Percentiles rank a stretch among this genome's conserved stretches.
Conservation (phyloP, 2,888 invertebrate genomes). For the Pristionchus fissidentatus region DNA sequence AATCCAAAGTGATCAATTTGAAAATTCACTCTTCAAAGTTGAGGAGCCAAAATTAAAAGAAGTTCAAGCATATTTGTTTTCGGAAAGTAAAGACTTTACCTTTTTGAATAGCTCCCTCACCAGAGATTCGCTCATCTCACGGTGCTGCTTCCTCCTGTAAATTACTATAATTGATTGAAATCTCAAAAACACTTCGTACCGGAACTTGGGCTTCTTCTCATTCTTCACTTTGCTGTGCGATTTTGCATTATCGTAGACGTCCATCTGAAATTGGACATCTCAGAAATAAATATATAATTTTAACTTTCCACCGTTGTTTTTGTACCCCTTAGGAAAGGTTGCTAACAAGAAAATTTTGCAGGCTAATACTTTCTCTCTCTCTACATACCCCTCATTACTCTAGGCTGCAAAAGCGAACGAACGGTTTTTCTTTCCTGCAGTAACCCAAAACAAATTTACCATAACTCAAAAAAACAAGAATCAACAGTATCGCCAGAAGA, state of each 20-base stretch:
- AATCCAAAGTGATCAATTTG: neutral
- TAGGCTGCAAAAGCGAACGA: no score
- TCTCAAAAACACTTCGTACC: neutral
- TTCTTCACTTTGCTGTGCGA: constrained; percentile 59
- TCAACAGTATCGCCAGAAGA: no score
- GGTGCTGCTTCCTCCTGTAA: constrained; percentile 56
- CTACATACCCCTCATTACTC: no score
- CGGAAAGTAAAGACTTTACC: constrained; percentile 52
- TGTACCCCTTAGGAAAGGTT: no score
- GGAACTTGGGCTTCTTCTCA: constrained; percentile 61
- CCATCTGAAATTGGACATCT: constrained; percentile 61
- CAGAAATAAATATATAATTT: neutral
- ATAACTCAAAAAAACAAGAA: no score
- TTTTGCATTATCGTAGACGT: constrained; percentile 69
- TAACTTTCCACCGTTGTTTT: neutral
- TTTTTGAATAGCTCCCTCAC: constrained; percentile 60
- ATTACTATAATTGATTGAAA: neutral
- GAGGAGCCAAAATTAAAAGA: no score
- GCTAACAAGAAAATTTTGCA: no score
- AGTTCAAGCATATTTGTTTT: no score
- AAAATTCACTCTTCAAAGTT: no score
- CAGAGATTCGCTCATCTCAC: constrained; percentile 48
- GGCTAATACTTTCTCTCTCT: no score
- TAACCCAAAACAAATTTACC: no score
- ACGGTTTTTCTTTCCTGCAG: no score